Conservation (phyloP, 2,113 vertebrate genomes). For the Acrocephalus kingi region DNA sequence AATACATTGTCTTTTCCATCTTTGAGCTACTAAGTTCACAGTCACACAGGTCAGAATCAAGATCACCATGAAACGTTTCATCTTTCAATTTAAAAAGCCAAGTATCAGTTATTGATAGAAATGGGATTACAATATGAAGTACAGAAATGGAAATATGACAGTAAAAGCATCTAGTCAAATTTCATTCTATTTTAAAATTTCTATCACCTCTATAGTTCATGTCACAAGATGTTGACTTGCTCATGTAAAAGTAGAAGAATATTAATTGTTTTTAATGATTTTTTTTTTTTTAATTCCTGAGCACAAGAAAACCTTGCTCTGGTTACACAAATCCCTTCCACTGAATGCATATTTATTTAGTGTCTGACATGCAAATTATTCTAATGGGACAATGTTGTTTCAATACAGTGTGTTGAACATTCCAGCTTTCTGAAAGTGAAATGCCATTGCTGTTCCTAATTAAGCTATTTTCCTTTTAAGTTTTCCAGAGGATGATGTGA, state of each 20-base stretch:
- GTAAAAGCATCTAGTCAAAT: neutral
- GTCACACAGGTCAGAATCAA: neutral
- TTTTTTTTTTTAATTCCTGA: neutral
- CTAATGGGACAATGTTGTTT: conserved; percentile 22
- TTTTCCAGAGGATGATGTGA: conserved; percentile 50
- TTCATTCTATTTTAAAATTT: neutral
- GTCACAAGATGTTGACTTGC: neutral
- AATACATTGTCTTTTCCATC: neutral
- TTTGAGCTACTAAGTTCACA: neutral
- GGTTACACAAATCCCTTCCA: neutral
- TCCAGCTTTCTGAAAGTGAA: conserved; percentile 29
- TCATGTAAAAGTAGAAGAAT: neutral
- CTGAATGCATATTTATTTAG: neutral
- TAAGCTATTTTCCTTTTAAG: conserved; percentile 57
- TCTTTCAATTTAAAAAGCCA: neutral
- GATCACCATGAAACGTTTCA: neutral
- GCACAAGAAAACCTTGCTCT: neutral
- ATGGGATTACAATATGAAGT: neutral
- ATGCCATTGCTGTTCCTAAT: conserved; percentile 48
- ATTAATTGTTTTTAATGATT: neutral
- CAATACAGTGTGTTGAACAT: neutral
- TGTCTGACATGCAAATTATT: neutral
- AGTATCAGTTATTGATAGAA: neutral
- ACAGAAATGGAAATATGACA: neutral
- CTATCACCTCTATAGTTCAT: neutral